phyloP scores from a whole-genome alignment of 1,140 invertebrate genomes.

The Tetragnatha versicolor region DNA sequence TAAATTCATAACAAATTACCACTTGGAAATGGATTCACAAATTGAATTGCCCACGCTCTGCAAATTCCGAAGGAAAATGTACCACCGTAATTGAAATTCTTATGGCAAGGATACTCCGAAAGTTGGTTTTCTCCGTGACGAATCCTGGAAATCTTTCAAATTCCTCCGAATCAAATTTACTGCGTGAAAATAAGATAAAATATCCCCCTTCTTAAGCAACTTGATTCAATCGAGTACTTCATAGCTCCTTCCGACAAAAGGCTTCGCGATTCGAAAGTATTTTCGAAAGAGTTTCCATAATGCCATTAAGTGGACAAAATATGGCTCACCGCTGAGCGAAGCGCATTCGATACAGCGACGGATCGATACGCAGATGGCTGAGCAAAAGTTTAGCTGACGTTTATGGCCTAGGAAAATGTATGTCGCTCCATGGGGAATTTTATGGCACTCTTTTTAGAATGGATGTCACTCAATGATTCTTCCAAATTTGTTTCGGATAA shows the following conservation, averaged over 20 bases:
- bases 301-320: constrained; percentile 26
- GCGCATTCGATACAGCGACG: neutral
- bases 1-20: constrained; percentile 24
- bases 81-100: constrained; percentile 30
- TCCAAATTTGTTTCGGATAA: constrained; percentile 5
- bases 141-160: constrained; percentile 11
- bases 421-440: constrained; percentile 18
- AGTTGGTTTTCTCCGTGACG: neutral
- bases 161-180: constrained; percentile 19
- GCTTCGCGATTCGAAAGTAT: constrained; percentile 1
- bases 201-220: constrained; percentile 2
- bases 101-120: neutral
- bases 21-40: constrained; percentile 28
- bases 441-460: constrained; percentile 22
- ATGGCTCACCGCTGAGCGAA: neutral
- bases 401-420: constrained; percentile 32
- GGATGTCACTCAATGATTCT: neutral
- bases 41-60: constrained; percentile 10
- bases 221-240: neutral
- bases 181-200: constrained; percentile 6
- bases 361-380: constrained; percentile 30
- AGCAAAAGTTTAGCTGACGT: constrained; percentile 31
- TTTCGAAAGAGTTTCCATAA: constrained; percentile 23
- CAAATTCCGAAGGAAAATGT: constrained; percentile 7
- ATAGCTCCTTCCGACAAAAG: neutral